These are phyloP conservation scores for Eolophus roseicapilla DNA, from an alignment of 2,113 vertebrate species.

Conservation along the genomic window DNA sequence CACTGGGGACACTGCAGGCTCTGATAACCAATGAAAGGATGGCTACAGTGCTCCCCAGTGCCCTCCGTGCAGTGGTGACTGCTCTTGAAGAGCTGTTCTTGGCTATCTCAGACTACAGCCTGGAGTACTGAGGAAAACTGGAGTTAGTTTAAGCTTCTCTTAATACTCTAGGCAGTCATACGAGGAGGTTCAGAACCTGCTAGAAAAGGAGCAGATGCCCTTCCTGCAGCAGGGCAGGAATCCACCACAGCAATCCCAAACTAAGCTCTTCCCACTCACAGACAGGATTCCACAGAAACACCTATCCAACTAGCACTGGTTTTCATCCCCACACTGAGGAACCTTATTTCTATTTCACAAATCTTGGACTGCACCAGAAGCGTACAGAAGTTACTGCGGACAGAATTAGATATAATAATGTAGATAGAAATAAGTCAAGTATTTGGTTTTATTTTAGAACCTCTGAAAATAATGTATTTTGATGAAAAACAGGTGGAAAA, in stretches of 20 bases:
- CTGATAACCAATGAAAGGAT: background rate
- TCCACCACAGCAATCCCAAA: background rate
- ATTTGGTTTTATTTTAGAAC: background rate
- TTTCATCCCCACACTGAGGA: background rate
- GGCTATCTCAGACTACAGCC: background rate
- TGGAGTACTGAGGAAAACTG: background rate
- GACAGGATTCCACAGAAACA: background rate
- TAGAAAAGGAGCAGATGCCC: background rate
- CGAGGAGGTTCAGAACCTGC: background rate
- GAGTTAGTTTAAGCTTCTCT: background rate
- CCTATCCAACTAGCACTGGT: background rate
- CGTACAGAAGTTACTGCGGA: background rate
- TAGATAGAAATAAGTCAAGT: background rate
- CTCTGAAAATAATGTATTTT: background rate
- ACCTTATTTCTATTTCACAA: background rate
- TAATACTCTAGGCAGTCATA: background rate
- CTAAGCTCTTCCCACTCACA: background rate
- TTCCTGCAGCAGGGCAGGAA: background rate
- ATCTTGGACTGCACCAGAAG: background rate
- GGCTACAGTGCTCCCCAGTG: background rate
- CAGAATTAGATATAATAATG: background rate
- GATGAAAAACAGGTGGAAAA: background rate
- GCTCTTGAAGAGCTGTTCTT: background rate
- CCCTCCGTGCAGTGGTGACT: background rate
- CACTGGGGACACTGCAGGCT: fast-evolving